Conservation (phyloP, 2,797 vertebrate genomes). For the Neosilurus hyrtlii region DNA sequence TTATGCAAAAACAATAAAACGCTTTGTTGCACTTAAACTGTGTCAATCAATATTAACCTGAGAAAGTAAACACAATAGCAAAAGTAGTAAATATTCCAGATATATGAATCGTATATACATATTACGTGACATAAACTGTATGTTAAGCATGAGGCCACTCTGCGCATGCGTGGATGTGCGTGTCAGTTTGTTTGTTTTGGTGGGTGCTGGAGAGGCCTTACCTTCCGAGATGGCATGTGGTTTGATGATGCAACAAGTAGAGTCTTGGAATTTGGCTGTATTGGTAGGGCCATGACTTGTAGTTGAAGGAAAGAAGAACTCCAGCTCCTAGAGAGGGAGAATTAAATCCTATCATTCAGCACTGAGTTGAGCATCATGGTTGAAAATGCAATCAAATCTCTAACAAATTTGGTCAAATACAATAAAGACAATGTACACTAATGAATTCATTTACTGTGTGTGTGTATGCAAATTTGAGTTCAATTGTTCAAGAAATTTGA, state of each 20-base stretch:
- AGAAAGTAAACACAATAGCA: neutral
- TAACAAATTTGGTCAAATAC: neutral
- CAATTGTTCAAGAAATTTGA: neutral
- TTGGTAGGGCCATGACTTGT: constrained; percentile 79
- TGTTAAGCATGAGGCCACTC: neutral
- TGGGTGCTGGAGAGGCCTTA: constrained; percentile 57
- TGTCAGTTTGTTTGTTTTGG: neutral
- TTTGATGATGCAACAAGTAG: constrained; percentile 91
- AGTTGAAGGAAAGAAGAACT: constrained; percentile 92
- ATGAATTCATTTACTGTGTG: neutral
- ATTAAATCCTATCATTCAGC: constrained; percentile 43
- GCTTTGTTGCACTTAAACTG: neutral
- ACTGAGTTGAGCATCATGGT: neutral
- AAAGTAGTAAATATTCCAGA: neutral
- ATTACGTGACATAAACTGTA: neutral
- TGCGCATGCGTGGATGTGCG: neutral
- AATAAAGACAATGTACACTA: neutral
- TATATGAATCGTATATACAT: neutral
- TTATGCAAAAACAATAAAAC: neutral
- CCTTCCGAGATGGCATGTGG: constrained; percentile 91
- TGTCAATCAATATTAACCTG: neutral
- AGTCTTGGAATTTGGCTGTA: constrained; percentile 80
- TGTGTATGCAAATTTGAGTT: neutral
- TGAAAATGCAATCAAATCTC: neutral
- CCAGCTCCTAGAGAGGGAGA: constrained; percentile 80